These are phyloP conservation scores for Psilopsiagon aurifrons DNA, from an alignment of 2,113 vertebrate species.

Conservation along the genomic window DNA sequence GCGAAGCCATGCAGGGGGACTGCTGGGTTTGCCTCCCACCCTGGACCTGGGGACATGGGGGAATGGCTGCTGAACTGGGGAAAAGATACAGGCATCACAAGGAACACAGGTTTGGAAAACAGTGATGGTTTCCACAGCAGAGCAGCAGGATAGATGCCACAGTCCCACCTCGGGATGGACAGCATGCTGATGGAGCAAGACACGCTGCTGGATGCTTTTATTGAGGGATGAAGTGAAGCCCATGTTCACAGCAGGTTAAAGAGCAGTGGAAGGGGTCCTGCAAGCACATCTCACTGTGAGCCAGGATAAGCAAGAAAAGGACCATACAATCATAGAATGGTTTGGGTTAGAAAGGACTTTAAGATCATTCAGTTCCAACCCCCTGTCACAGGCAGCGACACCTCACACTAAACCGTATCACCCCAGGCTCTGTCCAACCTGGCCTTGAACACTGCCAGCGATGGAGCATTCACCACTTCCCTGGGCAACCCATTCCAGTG, in stretches of 20 bases:
- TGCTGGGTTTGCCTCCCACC: accelerated
- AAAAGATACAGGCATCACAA: neutral
- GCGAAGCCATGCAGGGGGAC: neutral
- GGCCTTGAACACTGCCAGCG: neutral
- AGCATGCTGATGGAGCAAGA: accelerated
- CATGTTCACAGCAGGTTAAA: neutral
- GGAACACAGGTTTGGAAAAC: neutral
- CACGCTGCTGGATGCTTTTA: neutral
- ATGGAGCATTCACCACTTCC: too few relatives aligned
- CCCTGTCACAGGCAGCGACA: neutral
- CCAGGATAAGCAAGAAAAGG: neutral
- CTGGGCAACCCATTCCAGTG: too few relatives aligned
- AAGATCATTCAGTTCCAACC: neutral
- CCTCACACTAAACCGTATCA: too few relatives aligned
- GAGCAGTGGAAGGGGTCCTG: neutral
- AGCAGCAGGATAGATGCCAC: neutral
- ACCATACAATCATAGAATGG: neutral
- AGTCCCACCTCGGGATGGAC: too few relatives aligned
- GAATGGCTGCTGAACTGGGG: neutral
- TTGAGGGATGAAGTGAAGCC: neutral
- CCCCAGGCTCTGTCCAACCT: neutral
- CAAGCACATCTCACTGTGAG: accelerated
- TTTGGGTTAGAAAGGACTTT: neutral
- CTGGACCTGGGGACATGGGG: neutral
- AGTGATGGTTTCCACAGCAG: accelerated